Percentiles rank a stretch among this genome's conserved stretches.
These are phyloP conservation scores for Colostygia pectinataria DNA, from an alignment of 2,888 invertebrate species.

Conservation along the genomic window DNA sequence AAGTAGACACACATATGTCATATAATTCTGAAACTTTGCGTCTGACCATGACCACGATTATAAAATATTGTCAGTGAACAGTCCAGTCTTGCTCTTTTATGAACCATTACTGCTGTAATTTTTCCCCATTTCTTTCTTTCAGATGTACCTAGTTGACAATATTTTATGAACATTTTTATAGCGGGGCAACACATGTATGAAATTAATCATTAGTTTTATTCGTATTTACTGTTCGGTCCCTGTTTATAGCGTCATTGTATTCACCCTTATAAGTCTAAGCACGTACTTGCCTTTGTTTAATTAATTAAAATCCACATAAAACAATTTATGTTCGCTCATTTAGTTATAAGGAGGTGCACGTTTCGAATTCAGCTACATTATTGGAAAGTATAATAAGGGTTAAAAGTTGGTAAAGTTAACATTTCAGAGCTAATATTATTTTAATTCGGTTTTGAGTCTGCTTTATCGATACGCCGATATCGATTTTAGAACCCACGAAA, in stretches of 20 bases:
- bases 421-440: background rate
- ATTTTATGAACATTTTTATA: conserved; percentile 54
- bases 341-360: conserved; percentile 26
- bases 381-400: conserved; percentile 8
- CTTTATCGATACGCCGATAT: background rate
- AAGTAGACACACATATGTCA: too few relatives aligned
- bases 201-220: conserved; percentile 50
- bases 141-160: conserved; percentile 39
- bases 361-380: conserved; percentile 26
- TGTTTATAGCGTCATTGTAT: conserved; percentile 38
- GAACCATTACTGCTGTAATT: conserved; percentile 55
- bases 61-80: conserved; percentile 33
- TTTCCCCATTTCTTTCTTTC: conserved; percentile 53
- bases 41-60: background rate
- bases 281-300: conserved; percentile 32
- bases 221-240: conserved; percentile 34
- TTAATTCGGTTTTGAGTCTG: background rate
- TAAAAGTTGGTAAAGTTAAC: background rate
- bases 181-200: conserved; percentile 47
- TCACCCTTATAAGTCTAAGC: conserved; percentile 29
- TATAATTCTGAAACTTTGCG: too few relatives aligned
- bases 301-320: conserved; percentile 34
- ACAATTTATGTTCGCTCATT: conserved; percentile 31
- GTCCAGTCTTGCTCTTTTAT: conserved; percentile 52
- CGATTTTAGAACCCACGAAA: background rate